These are phyloP conservation scores for Spinus pinus DNA, from an alignment of 2,797 vertebrate genomes.

Conservation along the genomic window DNA sequence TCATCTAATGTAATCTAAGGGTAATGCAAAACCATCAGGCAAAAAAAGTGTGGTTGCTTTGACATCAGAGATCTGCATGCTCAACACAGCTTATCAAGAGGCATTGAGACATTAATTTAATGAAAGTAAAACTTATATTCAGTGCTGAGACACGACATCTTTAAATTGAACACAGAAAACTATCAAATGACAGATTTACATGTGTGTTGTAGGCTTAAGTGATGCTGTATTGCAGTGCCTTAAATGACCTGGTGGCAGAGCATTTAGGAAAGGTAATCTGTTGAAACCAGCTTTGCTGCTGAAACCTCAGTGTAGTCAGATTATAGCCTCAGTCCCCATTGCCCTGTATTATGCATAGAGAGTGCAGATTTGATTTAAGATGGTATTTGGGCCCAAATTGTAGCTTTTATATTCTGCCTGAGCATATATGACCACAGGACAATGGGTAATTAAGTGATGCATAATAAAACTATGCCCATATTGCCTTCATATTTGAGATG, in stretches of 20 bases:
- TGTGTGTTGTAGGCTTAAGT: not conserved
- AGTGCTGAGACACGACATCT: not conserved
- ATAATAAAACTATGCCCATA: not conserved
- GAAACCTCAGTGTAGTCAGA: not conserved
- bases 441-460: not conserved
- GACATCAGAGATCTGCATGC: not conserved
- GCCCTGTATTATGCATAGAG: not conserved
- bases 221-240: not conserved
- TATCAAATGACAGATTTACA: not conserved
- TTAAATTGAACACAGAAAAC: not conserved
- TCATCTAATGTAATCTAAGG: not conserved
- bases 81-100: not conserved
- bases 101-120: not conserved
- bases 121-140: not conserved
- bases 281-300: constrained; percentile 34
- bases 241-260: constrained; percentile 19
- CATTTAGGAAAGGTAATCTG: constrained; percentile 36
- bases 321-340: not conserved
- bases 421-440: not conserved
- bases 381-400: constrained; percentile 1
- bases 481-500: not conserved
- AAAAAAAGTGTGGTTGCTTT: not conserved
- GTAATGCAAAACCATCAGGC: not conserved
- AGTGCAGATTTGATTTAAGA: constrained; percentile 16
- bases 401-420: constrained; percentile 1